Conservation (phyloP, 1,140 invertebrate species). For the Dendroctonus valens region DNA sequence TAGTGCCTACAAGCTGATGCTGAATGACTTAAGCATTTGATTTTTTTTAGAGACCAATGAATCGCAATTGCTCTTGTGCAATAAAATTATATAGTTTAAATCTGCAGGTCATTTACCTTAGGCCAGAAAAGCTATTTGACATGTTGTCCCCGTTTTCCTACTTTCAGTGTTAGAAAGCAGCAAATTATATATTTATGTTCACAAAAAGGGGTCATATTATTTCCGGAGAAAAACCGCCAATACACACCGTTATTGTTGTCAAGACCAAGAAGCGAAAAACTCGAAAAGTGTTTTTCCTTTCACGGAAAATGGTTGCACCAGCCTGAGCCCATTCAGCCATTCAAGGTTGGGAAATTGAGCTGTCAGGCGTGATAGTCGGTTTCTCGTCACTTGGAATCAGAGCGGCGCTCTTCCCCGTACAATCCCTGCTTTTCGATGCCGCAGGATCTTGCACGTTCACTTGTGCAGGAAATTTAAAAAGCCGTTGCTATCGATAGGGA, state of each 20-base stretch:
- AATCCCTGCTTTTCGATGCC: constrained; percentile 14
- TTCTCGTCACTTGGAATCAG: constrained; percentile 25
- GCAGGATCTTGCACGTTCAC: constrained; percentile 20
- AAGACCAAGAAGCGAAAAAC: constrained; percentile 22
- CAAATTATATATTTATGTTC: no score
- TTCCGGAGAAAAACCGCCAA: not conserved
- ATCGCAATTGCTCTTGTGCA: no score
- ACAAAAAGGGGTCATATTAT: no score
- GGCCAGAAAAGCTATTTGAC: no score
- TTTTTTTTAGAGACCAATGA: no score
- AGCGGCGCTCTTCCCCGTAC: constrained; percentile 3
- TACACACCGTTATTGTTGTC: constrained; percentile 17
- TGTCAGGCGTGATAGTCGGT: constrained; percentile 32
- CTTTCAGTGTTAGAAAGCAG: no score
- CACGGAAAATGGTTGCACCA: constrained; percentile 25
- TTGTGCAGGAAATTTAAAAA: constrained; percentile 29
- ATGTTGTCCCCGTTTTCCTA: no score
- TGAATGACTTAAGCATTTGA: no score
- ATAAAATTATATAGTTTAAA: no score
- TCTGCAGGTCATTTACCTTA: no score
- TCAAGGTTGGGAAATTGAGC: constrained; percentile 33
- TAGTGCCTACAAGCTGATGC: no score
- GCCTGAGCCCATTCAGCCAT: constrained; percentile 27
- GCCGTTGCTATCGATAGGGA: constrained; percentile 17
- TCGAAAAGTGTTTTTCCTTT: constrained; percentile 32